Percentiles rank a stretch among this genome's conserved stretches.
Conservation (phyloP, 2,888 invertebrate genomes). For the Phyllotreta cruciferae region DNA sequence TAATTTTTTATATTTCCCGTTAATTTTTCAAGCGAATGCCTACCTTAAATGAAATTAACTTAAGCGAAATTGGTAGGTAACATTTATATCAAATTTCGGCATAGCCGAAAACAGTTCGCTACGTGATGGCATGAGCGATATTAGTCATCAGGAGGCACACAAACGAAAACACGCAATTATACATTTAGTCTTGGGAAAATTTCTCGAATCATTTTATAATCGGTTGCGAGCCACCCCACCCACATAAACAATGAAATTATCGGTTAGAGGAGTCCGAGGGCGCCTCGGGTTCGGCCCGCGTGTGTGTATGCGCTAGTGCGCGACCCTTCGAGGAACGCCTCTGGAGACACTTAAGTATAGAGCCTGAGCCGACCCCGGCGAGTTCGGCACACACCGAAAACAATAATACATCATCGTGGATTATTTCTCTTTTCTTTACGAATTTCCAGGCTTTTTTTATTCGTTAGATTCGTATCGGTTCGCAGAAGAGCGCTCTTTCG, state of each 20-base stretch:
- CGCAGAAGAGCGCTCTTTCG: slow-evolving; percentile 30
- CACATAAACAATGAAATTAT: slow-evolving; percentile 58
- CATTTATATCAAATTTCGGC: slow-evolving; percentile 17
- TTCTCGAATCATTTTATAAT: slow-evolving; percentile 52
- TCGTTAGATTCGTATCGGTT: slow-evolving; percentile 35
- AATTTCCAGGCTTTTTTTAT: slow-evolving; percentile 33
- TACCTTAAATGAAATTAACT: too few species aligned
- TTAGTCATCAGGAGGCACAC: slow-evolving; percentile 34
- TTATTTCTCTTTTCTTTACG: slow-evolving; percentile 37
- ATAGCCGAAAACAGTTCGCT: background rate
- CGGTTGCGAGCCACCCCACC: slow-evolving; percentile 53
- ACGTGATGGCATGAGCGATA: slow-evolving; percentile 34
- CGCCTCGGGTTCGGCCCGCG: slow-evolving; percentile 55
- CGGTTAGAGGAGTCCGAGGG: slow-evolving; percentile 54
- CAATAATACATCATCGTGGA: slow-evolving; percentile 44
- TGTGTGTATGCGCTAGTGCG: slow-evolving; percentile 54
- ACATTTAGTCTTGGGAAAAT: slow-evolving; percentile 51
- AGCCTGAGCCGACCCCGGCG: slow-evolving; percentile 48
- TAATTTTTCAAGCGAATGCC: too few species aligned
- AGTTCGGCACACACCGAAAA: slow-evolving; percentile 35
- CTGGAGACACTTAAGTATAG: slow-evolving; percentile 59
- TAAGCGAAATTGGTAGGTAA: background rate
- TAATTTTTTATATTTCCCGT: too few species aligned
- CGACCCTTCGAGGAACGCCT: slow-evolving; percentile 56
- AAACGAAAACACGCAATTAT: slow-evolving; percentile 49